Evolutionary conservation across 2,888 invertebrate species (phyloP), one percentile per base, ranked within the genome.

Genomic region (Microlaimidae sp.): DNA sequence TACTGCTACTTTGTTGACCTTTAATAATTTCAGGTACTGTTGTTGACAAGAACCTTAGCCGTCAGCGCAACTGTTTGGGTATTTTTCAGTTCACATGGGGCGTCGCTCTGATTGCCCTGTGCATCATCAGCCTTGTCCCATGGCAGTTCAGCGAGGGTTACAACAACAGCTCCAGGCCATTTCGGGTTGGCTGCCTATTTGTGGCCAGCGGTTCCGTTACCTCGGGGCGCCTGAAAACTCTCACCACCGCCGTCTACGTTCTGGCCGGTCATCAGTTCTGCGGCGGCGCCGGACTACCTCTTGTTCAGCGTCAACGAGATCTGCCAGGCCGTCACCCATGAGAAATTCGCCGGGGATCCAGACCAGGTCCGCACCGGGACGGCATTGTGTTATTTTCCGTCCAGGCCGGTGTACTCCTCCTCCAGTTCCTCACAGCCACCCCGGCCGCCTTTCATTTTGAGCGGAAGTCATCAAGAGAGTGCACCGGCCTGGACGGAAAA

Each of bases 361-460:
- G 32, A 32, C 10, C 32, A 24, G 43, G 23, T 21, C 21, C 13
- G n/a, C 64, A 58, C 51, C 54, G 61, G 3, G 67, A 62, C 1
- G 64, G 66, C 51, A 61, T 67, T 42, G 60, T 67, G 4, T 56
- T 67, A 1, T 59, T 64, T 49, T 63, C 63, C 19, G 57, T 60
- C 45, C 63, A 66, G 54, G 58, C 60, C 51, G 59, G 58, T 24
- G 61, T 56, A 3, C n/a, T 54, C 21, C 65, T 63, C 54, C 62
- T 62, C 13, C 5, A 19, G 23, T 53, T 54, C 28, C 32, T 32
- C 32, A 32, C 32, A 17, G 32, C 32, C 32, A 32, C 32, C 10
- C 10, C 32, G 10, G 32, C 32, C 10, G 32, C 32, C 32, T 7
- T 32, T 7, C 7, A 32, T 32, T 32, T 32, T 32, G 32, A 7